A percentile compares a stretch with the other conserved stretches of the same genome.
These are phyloP conservation scores for Alethe castanea DNA, from an alignment of 2,113 vertebrate species.

Conservation along the genomic window DNA sequence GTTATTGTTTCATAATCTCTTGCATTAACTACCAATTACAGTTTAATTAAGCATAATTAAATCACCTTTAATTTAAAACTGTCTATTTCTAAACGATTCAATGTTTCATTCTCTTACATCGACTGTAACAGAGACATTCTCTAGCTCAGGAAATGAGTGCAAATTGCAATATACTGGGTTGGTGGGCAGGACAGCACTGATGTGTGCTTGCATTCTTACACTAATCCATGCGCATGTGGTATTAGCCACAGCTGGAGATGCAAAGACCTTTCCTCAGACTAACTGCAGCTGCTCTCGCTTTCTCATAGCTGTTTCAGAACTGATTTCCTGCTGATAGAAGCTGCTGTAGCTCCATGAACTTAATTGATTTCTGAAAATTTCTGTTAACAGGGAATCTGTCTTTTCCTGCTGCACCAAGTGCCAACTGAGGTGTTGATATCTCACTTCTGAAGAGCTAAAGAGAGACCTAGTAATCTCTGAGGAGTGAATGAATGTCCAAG, in stretches of 20 bases:
- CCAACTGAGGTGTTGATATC: not conserved
- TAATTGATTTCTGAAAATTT: conserved; percentile 5
- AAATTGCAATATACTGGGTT: not conserved
- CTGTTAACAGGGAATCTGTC: not conserved
- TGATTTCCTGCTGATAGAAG: not conserved
- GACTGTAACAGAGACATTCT: not conserved
- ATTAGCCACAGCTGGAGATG: not conserved
- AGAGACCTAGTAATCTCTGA: not conserved
- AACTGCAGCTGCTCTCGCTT: not conserved
- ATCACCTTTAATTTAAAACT: not conserved
- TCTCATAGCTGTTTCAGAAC: not conserved
- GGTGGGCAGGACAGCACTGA: not conserved
- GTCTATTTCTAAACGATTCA: not conserved
- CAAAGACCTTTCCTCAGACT: not conserved
- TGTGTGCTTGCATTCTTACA: not conserved
- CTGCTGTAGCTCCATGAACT: not conserved
- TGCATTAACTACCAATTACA: rapidly evolving
- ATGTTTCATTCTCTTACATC: not conserved
- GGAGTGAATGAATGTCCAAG: not conserved
- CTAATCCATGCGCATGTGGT: not conserved
- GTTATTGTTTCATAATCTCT: not conserved
- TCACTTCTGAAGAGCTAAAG: not conserved
- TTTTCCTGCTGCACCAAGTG: not conserved
- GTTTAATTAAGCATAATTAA: not conserved
- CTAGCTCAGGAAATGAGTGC: not conserved